Percentiles rank a stretch among this genome's conserved stretches.
phyloP scores from a whole-genome alignment of 2,113 vertebrate genomes.

The Sinocyclocheilus anophthalmus region DNA sequence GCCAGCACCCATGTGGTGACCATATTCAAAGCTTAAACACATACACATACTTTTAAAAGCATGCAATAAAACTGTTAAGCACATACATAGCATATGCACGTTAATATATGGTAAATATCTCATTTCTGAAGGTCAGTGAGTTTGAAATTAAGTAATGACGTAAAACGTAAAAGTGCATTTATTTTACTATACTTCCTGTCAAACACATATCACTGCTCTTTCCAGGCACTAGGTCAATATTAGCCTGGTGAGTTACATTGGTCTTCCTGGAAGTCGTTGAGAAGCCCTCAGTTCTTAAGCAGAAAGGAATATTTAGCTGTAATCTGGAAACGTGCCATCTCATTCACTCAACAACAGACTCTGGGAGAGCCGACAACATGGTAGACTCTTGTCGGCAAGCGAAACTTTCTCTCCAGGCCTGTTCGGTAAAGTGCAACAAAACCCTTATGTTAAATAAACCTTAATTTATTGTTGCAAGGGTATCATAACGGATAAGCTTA shows the following conservation, averaged over 20 bases:
- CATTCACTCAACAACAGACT: neutral
- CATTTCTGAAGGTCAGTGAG: neutral
- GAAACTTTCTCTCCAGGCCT: neutral
- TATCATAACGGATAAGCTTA: neutral
- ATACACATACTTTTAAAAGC: conserved; percentile 1
- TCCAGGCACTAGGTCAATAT: conserved; percentile 7
- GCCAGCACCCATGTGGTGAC: conserved; percentile 24
- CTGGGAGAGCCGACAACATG: neutral
- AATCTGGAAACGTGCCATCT: neutral
- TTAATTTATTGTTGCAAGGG: neutral
- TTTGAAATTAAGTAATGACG: neutral
- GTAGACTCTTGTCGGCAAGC: neutral
- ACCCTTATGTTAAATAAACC: neutral
- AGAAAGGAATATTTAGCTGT: neutral
- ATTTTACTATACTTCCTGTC: neutral
- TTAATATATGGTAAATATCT: neutral
- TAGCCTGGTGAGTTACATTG: neutral
- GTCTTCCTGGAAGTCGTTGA: neutral
- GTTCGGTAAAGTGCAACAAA: neutral
- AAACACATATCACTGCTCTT: conserved; percentile 17
- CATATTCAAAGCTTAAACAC: conserved; percentile 18
- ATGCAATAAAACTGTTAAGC: neutral
- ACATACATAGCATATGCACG: neutral
- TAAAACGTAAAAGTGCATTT: neutral
- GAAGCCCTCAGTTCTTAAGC: neutral